Percentiles rank a stretch among this genome's conserved stretches.
phyloP scores from a whole-genome alignment of 2,888 invertebrate species.

The Pseudococcus longispinus region DNA sequence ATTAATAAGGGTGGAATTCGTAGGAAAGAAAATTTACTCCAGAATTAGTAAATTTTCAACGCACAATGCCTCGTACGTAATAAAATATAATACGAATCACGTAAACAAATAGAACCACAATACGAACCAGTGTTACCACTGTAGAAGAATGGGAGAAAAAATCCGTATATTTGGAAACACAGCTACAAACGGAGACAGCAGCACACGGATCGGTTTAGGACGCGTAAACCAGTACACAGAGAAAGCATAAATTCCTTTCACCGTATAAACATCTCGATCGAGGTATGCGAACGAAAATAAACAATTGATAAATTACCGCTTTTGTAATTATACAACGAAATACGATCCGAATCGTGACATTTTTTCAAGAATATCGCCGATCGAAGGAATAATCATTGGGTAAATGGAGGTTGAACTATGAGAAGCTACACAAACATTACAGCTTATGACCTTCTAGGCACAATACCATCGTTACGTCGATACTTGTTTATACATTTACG shows the following conservation, averaged over 20 bases:
- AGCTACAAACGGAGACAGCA: background rate
- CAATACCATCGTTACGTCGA: slow-evolving; percentile 41
- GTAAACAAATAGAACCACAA: background rate
- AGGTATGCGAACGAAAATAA: slow-evolving; percentile 35
- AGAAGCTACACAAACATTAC: slow-evolving; percentile 41
- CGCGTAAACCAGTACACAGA: slow-evolving; percentile 30
- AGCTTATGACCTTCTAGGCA: slow-evolving; percentile 39
- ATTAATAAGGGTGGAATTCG: background rate
- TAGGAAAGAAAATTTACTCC: background rate
- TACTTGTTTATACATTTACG: slow-evolving; percentile 34
- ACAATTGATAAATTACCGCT: slow-evolving; percentile 33
- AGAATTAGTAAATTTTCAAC: background rate
- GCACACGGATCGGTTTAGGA: background rate
- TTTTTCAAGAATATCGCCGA: background rate
- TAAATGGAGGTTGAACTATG: slow-evolving; percentile 43
- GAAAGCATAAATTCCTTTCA: slow-evolving; percentile 45
- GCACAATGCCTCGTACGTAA: background rate
- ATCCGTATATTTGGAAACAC: background rate
- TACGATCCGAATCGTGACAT: slow-evolving; percentile 12
- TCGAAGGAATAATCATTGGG: background rate
- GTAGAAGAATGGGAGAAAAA: background rate
- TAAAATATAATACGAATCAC: background rate
- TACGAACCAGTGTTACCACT: background rate
- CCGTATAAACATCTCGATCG: background rate
- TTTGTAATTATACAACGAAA: background rate